Base-by-base conservation (phyloP, 2,113 vertebrate genomes). In the Lutjanus erythropterus region DNA sequence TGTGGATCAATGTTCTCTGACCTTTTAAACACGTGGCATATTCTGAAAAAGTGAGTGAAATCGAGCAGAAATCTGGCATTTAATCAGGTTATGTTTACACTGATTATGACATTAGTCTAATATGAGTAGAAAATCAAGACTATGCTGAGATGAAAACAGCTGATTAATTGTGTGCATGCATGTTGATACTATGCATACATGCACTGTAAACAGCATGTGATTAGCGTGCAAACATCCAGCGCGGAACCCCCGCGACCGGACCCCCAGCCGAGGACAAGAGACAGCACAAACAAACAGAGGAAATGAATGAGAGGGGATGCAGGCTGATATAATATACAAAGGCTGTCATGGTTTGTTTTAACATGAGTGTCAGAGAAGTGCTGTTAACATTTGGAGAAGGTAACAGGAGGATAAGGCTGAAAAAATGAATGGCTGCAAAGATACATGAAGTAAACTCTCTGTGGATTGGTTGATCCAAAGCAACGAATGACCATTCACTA, bases 201-300 rank as follows among this genome's bases (percentile, higher is more conserved):
- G 59, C 50, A 18, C 60, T 25, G 81, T 49, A 50, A 75, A 75
- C 66, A 41, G 62, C 52, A 10, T 46, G 41, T 61, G 29, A 52
- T 19, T 61, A 33, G 41, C 1, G 4, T 58, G 41, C 27, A 60
- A 75, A 80, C 37, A 33, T 14, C 78, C 60, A 19, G 16, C 7
- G 7, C 6, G 9, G 25, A 37, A 15, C 11, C 58, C 16, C 59
- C n/a, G 6, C 31, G 10, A 6, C 23, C 8, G 2, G 19, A 16
- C 47, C 55, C 37, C 35, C 15, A 5, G n/a, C 6, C 5, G 5
- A 23, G 12, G 67, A 49, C 0, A 39, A 11, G n/a, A 12, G n/a
- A 50, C 21, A 15, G 12, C 42, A 44, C 29, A 53, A 61, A 66
- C n/a, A 19, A 60, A 50, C 19, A 64, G 3, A 59, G 27, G 27